phyloP scores from a whole-genome alignment of 2,888 invertebrate species.

The Ptilodon capucinus region DNA sequence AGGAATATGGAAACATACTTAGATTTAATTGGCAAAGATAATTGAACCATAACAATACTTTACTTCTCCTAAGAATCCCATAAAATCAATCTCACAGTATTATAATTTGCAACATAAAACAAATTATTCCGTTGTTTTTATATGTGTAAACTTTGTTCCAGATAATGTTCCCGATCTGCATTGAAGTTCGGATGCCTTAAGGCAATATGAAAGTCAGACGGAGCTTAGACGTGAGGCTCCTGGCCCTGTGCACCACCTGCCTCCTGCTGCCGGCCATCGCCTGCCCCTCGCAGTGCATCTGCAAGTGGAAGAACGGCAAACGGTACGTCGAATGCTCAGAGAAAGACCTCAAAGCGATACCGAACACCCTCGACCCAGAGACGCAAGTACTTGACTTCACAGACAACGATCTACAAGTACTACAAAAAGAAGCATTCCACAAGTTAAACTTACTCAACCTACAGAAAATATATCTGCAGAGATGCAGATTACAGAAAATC shows the following conservation, averaged over 20 bases:
- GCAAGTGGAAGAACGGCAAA: constrained; percentile 97
- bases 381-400: constrained; percentile 94
- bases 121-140: constrained; percentile 5
- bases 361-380: constrained; percentile 90
- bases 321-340: constrained; percentile 94
- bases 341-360: constrained; percentile 89
- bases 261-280: constrained; percentile 73
- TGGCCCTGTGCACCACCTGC: constrained; percentile 74
- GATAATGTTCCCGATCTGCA: constrained; percentile 64
- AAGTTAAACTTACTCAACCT: constrained; percentile 91
- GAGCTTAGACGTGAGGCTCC: constrained; percentile 66
- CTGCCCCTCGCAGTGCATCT: constrained; percentile 91
- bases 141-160: constrained; percentile 60
- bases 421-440: constrained; percentile 90
- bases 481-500: constrained; percentile 90
- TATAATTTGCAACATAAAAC: too few relatives aligned
- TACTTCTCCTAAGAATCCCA: too few relatives aligned
- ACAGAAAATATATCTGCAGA: constrained; percentile 92
- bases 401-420: constrained; percentile 90
- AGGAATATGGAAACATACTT: too few relatives aligned
- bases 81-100: too few relatives aligned
- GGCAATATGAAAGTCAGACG: constrained; percentile 70
- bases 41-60: too few relatives aligned
- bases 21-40: too few relatives aligned
- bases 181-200: constrained; percentile 58